phyloP scores from a whole-genome alignment of 2,113 vertebrate genomes.

The Gopherus flavomarginatus region DNA sequence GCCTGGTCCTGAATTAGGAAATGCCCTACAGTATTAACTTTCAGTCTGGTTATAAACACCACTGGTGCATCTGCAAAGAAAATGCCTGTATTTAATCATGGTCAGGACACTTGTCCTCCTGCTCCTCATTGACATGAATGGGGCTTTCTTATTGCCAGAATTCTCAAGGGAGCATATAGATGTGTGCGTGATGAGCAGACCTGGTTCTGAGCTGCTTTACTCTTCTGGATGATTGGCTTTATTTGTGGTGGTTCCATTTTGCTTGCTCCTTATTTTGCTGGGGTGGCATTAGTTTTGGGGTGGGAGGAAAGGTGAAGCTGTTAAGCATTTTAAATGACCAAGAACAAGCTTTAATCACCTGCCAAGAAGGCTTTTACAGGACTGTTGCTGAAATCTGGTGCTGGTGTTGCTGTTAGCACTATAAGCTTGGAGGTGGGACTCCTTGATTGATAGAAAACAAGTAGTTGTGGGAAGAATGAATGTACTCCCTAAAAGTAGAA shows the following conservation, averaged over 20 bases:
- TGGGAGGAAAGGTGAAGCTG: fast-evolving
- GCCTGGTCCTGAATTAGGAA: neutral
- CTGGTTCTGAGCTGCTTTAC: neutral
- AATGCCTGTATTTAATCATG: neutral
- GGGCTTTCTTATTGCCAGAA: neutral
- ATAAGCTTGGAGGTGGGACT: neutral
- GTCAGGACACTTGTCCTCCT: neutral
- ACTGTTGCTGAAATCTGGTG: neutral
- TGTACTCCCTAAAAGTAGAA: neutral
- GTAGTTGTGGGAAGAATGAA: neutral
- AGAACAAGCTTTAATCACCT: neutral
- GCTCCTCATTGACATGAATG: neutral
- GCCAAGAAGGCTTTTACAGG: neutral
- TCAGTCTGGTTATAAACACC: neutral
- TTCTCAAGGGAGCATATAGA: neutral
- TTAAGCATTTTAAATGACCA: neutral
- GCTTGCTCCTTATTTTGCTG: neutral
- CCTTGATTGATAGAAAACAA: neutral
- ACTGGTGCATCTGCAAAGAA: neutral
- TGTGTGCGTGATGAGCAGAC: neutral
- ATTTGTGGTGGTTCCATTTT: neutral
- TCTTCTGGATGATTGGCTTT: neutral
- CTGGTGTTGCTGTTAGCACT: neutral
- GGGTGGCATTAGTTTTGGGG: neutral
- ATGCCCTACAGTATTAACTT: neutral